A percentile compares a stretch with the other conserved stretches of the same genome.
These are phyloP conservation scores for Characodon lateralis DNA, from an alignment of 2,797 vertebrate genomes.

Conservation along the genomic window DNA sequence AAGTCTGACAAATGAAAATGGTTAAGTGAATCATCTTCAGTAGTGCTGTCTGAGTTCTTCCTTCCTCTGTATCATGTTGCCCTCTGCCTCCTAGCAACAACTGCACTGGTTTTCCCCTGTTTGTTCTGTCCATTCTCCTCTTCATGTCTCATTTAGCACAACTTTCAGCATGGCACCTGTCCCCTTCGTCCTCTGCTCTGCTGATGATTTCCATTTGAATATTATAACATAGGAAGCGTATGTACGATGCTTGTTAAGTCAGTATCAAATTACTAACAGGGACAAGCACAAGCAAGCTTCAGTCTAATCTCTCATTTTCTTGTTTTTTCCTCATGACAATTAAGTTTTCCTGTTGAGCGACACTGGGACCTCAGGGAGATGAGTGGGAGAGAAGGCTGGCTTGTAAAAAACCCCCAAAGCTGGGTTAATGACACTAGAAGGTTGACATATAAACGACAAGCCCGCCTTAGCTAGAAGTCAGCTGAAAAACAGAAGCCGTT, in stretches of 20 bases:
- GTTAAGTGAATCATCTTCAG: conserved; percentile 9
- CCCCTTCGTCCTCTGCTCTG: not conserved
- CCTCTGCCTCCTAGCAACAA: conserved; percentile 70
- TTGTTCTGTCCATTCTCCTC: conserved; percentile 18
- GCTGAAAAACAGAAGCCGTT: not conserved
- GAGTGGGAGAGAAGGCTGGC: conserved; percentile 14
- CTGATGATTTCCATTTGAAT: conserved; percentile 3
- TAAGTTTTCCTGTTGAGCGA: conserved; percentile 47
- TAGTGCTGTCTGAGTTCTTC: conserved; percentile 14
- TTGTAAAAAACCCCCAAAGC: conserved; percentile 20
- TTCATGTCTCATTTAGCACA: not conserved
- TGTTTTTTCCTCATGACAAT: conserved; percentile 50
- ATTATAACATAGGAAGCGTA: not conserved
- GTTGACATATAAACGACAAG: not conserved
- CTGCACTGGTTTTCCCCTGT: conserved; percentile 28
- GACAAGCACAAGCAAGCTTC: conserved; percentile 8
- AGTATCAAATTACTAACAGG: conserved; percentile 20
- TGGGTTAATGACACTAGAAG: conserved; percentile 25
- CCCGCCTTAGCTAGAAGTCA: not conserved
- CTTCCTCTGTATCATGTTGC: conserved; percentile 52
- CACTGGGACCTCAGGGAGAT: conserved; percentile 63
- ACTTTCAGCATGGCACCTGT: conserved; percentile 1
- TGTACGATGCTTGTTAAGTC: conserved; percentile 17
- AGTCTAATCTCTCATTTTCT: not conserved
- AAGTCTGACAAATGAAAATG: not conserved